Percentiles rank a stretch among this genome's conserved stretches.
Conservation (phyloP, 1,140 invertebrate species). For the Tetramorium simillimum region DNA sequence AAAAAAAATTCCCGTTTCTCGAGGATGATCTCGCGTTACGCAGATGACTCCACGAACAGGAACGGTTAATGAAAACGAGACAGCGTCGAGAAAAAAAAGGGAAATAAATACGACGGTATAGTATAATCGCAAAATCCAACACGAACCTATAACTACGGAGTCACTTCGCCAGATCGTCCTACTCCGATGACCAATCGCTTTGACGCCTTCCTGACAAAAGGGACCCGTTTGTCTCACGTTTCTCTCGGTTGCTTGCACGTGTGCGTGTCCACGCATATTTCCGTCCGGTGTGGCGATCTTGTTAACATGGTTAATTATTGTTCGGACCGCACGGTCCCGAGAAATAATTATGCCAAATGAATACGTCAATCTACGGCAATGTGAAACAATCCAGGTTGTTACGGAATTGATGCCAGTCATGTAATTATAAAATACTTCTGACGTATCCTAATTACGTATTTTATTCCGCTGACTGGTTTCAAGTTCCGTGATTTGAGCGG, state of each 20-base stretch:
- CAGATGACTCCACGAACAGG: slow-evolving; percentile 14
- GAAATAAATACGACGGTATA: slow-evolving; percentile 48
- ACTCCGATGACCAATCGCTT: slow-evolving; percentile 75
- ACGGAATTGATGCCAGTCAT: slow-evolving; percentile 8
- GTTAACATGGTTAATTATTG: slow-evolving; percentile 55
- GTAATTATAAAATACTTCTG: slow-evolving; percentile 41
- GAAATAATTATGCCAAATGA: slow-evolving; percentile 46
- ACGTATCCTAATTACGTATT: slow-evolving; percentile 41
- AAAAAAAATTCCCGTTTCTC: background rate
- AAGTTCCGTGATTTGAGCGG: background rate
- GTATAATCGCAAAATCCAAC: slow-evolving; percentile 65
- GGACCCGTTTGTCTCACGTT: slow-evolving; percentile 71
- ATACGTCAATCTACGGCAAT: slow-evolving; percentile 36
- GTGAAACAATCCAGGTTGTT: background rate
- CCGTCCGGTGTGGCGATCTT: slow-evolving; percentile 22
- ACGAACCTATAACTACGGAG: slow-evolving; percentile 54
- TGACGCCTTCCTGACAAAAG: slow-evolving; percentile 65
- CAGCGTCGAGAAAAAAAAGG: slow-evolving; percentile 17
- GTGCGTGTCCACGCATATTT: background rate
- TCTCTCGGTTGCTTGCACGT: slow-evolving; percentile 23
- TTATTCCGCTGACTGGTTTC: slow-evolving; percentile 23
- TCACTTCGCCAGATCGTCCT: slow-evolving; percentile 67
- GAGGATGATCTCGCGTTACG: background rate
- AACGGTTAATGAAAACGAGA: slow-evolving; percentile 22
- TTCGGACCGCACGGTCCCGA: slow-evolving; percentile 13